These are phyloP conservation scores for Lepas anatifera DNA, from an alignment of 2,888 invertebrate species.

Conservation along the genomic window DNA sequence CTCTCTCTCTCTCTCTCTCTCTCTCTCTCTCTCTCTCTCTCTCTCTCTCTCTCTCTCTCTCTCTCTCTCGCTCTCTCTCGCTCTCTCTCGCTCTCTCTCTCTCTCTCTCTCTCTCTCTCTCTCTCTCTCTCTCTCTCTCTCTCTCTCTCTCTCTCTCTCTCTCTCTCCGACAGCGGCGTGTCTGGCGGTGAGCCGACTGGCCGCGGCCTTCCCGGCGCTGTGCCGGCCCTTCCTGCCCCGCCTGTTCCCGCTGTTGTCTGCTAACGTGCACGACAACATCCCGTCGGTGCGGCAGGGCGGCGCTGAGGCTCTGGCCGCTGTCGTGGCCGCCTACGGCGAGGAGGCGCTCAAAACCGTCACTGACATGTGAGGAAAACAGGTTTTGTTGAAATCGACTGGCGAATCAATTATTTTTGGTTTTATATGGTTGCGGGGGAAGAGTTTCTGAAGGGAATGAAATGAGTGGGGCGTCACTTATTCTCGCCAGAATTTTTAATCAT, in stretches of 20 bases:
- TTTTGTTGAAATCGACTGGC: too few relatives aligned
- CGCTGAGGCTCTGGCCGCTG: constrained; percentile 39
- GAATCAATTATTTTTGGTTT: too few relatives aligned
- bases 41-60: not conserved
- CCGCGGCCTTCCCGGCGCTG: constrained; percentile 40
- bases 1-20: constrained; percentile 10
- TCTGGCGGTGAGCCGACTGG: constrained; percentile 42
- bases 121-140: constrained; percentile 16
- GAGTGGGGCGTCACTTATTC: too few relatives aligned
- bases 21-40: constrained; percentile 7
- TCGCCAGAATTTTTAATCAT: too few relatives aligned
- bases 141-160: constrained; percentile 2
- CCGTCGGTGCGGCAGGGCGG: constrained; percentile 44
- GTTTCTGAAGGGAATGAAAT: too few relatives aligned
- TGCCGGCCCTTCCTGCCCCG: constrained; percentile 33
- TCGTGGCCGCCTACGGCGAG: constrained; percentile 34
- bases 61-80: not conserved
- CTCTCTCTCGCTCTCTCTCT: not conserved
- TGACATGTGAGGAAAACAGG: constrained; percentile 29
- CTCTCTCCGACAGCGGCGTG: constrained; percentile 37
- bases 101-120: not conserved
- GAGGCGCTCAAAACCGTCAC: constrained; percentile 33
- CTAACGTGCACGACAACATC: constrained; percentile 39
- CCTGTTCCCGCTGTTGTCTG: constrained; percentile 37
- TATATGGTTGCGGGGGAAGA: too few relatives aligned